phyloP scores from a whole-genome alignment of 2,797 vertebrate genomes.

The Poeciliopsis presidionis region DNA sequence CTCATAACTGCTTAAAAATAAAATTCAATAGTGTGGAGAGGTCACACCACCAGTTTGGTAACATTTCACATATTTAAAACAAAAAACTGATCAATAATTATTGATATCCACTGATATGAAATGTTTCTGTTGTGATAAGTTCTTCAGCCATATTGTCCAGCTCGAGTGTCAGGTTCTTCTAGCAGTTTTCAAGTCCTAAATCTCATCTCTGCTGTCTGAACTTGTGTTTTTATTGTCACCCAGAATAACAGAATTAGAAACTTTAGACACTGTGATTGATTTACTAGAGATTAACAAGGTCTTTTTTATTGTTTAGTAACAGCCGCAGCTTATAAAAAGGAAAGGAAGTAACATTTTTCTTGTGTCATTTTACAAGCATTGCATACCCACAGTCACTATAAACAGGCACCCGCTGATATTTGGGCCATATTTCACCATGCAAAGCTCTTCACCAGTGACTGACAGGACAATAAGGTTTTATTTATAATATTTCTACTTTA shows the following conservation, averaged over 20 bases:
- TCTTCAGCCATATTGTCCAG: too few species aligned
- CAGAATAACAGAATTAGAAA: not conserved
- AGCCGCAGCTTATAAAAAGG: conserved; percentile 23
- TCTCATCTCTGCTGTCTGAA: not conserved
- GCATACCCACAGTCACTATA: not conserved
- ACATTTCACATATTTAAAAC: too few species aligned
- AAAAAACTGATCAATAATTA: too few species aligned
- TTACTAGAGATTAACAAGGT: not conserved
- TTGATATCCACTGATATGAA: too few species aligned
- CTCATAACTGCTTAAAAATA: too few species aligned
- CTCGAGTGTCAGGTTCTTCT: not conserved
- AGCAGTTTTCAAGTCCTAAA: not conserved
- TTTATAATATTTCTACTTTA: conserved; percentile 60
- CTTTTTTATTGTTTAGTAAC: not conserved
- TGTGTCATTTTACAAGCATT: not conserved
- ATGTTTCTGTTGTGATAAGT: too few species aligned
- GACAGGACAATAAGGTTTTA: conserved; percentile 57
- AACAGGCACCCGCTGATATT: conserved; percentile 19
- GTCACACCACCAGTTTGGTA: too few species aligned
- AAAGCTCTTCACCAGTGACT: conserved; percentile 9
- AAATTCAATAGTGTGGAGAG: too few species aligned
- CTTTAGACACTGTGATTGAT: not conserved
- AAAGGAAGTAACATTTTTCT: not conserved
- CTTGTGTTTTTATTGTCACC: not conserved
- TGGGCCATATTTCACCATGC: conserved; percentile 32